A percentile compares a stretch with the other conserved stretches of the same genome.
phyloP scores from a whole-genome alignment of 2,888 invertebrate species.

The Sicus ferrugineus region DNA sequence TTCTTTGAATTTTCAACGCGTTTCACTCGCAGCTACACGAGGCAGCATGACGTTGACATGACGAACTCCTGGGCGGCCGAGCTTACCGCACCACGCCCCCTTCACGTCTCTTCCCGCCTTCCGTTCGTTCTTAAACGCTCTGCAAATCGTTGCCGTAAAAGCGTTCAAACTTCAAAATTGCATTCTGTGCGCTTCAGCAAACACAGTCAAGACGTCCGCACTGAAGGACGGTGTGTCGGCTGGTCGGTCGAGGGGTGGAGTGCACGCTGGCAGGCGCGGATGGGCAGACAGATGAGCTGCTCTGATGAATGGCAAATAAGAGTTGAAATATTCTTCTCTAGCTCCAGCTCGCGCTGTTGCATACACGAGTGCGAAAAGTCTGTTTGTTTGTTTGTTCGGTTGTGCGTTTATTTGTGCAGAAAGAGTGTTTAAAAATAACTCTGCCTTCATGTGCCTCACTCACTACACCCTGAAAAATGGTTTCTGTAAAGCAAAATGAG shows the following conservation, averaged over 20 bases:
- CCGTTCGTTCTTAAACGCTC: conserved; percentile 27
- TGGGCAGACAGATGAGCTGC: background rate
- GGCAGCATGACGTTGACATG: conserved; percentile 53
- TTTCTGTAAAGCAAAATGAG: too few species aligned
- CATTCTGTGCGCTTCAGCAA: conserved; percentile 13
- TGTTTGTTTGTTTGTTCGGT: background rate
- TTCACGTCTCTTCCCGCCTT: conserved; percentile 16
- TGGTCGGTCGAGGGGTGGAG: background rate
- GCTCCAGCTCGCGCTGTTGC: conserved; percentile 5
- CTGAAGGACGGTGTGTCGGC: background rate
- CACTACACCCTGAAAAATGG: too few species aligned
- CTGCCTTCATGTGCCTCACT: too few species aligned
- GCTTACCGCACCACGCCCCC: conserved; percentile 15
- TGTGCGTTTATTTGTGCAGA: too few species aligned
- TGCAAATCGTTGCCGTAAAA: conserved; percentile 37
- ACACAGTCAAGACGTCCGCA: background rate
- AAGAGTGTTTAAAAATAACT: too few species aligned
- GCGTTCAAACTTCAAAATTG: conserved; percentile 28
- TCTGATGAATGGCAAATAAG: conserved; percentile 39
- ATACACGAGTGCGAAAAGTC: conserved; percentile 31
- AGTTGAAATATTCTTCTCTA: conserved; percentile 25
- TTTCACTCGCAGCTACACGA: conserved; percentile 40
- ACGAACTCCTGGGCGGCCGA: conserved; percentile 48
- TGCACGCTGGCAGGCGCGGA: conserved; percentile 1
- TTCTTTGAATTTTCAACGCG: conserved; percentile 34